Percentiles rank a stretch among this genome's conserved stretches.
phyloP scores from a whole-genome alignment of 2,888 invertebrate species.

The Prosapia bicincta region DNA sequence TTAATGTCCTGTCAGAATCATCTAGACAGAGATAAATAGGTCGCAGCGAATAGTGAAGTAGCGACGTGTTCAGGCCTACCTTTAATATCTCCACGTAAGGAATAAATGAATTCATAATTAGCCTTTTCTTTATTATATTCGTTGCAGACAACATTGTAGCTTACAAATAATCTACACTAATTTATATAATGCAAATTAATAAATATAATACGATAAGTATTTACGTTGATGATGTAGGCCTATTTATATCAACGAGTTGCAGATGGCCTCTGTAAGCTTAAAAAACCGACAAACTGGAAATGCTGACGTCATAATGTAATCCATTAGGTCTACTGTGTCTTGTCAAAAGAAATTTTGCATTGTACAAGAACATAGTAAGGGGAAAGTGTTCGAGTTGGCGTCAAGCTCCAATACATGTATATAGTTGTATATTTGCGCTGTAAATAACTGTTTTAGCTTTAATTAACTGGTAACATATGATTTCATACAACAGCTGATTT shows the following conservation, averaged over 20 bases:
- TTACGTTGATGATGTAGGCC: too few relatives aligned
- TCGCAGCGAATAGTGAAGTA: not conserved
- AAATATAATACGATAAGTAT: too few relatives aligned
- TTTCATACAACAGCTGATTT: too few relatives aligned
- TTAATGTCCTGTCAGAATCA: not conserved
- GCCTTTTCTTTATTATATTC: not conserved
- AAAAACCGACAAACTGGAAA: not conserved
- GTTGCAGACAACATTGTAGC: not conserved
- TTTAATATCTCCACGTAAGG: not conserved
- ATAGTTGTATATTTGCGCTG: too few relatives aligned
- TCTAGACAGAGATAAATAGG: not conserved
- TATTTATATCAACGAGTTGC: not conserved
- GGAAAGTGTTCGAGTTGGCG: too few relatives aligned
- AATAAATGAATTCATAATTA: not conserved
- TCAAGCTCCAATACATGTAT: too few relatives aligned
- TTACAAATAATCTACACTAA: not conserved
- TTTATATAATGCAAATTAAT: not conserved
- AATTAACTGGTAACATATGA: too few relatives aligned
- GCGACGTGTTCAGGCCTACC: not conserved
- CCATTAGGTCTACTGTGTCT: too few relatives aligned
- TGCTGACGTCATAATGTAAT: not conserved
- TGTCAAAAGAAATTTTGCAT: too few relatives aligned
- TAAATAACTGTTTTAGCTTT: too few relatives aligned
- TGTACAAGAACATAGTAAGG: too few relatives aligned
- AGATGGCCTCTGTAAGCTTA: not conserved